These are phyloP conservation scores for Acrocephalus scirpaceus DNA, from an alignment of 2,797 vertebrate species.

Conservation along the genomic window DNA sequence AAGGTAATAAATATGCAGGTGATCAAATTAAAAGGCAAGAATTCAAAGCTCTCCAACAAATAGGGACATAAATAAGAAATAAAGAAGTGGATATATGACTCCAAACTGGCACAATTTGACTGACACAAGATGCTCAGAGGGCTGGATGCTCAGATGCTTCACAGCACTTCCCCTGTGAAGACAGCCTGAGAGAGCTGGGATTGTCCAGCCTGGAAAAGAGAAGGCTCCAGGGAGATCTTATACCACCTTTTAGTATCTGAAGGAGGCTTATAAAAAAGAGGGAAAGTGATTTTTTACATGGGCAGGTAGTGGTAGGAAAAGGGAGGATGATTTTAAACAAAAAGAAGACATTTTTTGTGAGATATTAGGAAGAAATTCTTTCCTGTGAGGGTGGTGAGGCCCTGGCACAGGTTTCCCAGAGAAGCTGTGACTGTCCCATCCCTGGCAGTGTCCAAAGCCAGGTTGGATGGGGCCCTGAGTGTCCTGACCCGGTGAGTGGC, in stretches of 20 bases:
- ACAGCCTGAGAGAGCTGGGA: neutral
- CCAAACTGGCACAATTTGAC: neutral
- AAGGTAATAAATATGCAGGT: accelerated
- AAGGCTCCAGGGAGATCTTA: neutral
- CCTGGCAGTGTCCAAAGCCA: neutral
- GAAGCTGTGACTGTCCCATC: neutral
- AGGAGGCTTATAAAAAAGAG: neutral
- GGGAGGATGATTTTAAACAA: neutral
- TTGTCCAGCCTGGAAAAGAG: neutral
- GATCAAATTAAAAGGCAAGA: neutral
- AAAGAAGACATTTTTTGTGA: neutral
- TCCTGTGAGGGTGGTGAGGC: accelerated
- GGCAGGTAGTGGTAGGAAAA: neutral
- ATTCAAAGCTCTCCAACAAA: neutral
- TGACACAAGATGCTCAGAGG: neutral
- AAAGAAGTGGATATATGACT: neutral
- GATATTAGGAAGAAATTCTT: neutral
- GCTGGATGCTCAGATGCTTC: neutral
- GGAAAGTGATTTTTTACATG: neutral
- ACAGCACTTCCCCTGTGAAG: neutral
- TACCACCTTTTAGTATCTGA: neutral
- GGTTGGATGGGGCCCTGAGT: neutral
- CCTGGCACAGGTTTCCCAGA: neutral
- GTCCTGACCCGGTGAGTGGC: neutral
- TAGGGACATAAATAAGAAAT: neutral